Evolutionary conservation across 2,888 invertebrate genomes (phyloP).

Genomic region (Clostera curtula): DNA sequence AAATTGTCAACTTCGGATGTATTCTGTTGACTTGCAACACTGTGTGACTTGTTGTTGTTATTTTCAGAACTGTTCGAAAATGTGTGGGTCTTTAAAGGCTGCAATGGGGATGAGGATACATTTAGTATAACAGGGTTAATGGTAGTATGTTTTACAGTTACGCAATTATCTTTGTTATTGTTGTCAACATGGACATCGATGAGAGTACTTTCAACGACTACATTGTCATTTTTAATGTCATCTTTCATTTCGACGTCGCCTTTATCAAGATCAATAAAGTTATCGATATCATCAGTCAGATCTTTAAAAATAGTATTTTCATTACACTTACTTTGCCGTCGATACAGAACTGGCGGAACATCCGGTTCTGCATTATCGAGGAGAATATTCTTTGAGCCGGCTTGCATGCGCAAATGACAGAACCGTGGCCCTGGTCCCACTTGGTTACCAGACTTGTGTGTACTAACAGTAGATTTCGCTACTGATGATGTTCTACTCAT

Average conservation of each 20-base stretch:
- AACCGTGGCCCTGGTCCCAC: slow-evolving; percentile 80
- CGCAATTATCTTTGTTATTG: slow-evolving; percentile 49
- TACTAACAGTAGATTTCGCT: slow-evolving; percentile 67
- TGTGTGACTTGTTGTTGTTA: slow-evolving; percentile 56
- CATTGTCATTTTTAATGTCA: slow-evolving; percentile 42
- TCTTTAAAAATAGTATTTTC: slow-evolving; percentile 65
- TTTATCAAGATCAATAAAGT: slow-evolving; percentile 53
- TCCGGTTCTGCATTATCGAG: slow-evolving; percentile 84
- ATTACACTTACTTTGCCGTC: slow-evolving; percentile 72
- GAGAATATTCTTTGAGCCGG: slow-evolving; percentile 86
- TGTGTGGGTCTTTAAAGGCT: slow-evolving; percentile 65
- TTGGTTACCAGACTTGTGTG: slow-evolving; percentile 64
- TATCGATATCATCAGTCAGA: slow-evolving; percentile 54
- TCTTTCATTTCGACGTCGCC: slow-evolving; percentile 35
- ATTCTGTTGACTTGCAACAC: slow-evolving; percentile 49
- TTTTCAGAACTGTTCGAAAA: slow-evolving; percentile 59
- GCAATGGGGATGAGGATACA: slow-evolving; percentile 64
- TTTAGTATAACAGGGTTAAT: slow-evolving; percentile 62
- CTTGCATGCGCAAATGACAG: slow-evolving; percentile 84
- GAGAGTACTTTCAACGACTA: slow-evolving; percentile 61
- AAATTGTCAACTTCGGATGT: slow-evolving; percentile 53
- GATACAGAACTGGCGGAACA: slow-evolving; percentile 83
- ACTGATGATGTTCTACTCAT: slow-evolving; percentile 64
- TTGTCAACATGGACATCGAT: slow-evolving; percentile 65
- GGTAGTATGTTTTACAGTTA: slow-evolving; percentile 37